Evolutionary conservation across 2,888 invertebrate species (phyloP).

Genomic region (Odontocerum albicorne): DNA sequence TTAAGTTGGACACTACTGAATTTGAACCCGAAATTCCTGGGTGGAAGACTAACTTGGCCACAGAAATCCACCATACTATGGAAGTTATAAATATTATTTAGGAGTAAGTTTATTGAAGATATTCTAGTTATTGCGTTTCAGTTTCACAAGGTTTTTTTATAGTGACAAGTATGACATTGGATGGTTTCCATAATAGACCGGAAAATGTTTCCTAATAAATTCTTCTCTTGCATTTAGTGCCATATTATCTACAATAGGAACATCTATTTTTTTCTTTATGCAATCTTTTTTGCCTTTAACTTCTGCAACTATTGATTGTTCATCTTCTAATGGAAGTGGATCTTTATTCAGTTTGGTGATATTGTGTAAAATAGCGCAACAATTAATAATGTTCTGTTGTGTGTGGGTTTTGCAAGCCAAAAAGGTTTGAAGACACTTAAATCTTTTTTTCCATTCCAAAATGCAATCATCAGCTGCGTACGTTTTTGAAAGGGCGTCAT

Average conservation of each 20-base stretch:
- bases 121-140: too few relatives aligned
- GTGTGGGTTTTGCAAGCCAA: constrained; percentile 37
- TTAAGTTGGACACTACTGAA: too few relatives aligned
- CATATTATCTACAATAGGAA: constrained; percentile 27
- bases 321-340: constrained; percentile 28
- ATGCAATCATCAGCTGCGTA: constrained; percentile 33
- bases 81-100: too few relatives aligned
- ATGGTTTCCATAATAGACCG: constrained; percentile 28
- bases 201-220: constrained; percentile 37
- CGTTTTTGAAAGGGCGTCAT: constrained; percentile 35
- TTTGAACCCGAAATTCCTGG: too few relatives aligned
- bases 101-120: too few relatives aligned
- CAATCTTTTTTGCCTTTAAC: constrained; percentile 35
- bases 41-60: too few relatives aligned
- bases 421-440: constrained; percentile 37
- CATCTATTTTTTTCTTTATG: constrained; percentile 27
- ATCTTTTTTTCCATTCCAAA: constrained; percentile 36
- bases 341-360: constrained; percentile 36
- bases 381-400: constrained; percentile 36
- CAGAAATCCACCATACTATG: too few relatives aligned
- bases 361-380: constrained; percentile 38
- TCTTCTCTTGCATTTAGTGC: constrained; percentile 32
- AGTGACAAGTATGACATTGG: constrained; percentile 30
- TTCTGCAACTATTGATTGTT: constrained; percentile 30
- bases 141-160: constrained; percentile 6